Evolutionary conservation across 2,113 vertebrate genomes (phyloP), one percentile per base, ranked within the genome.

Genomic region (Glaucomys volans): DNA sequence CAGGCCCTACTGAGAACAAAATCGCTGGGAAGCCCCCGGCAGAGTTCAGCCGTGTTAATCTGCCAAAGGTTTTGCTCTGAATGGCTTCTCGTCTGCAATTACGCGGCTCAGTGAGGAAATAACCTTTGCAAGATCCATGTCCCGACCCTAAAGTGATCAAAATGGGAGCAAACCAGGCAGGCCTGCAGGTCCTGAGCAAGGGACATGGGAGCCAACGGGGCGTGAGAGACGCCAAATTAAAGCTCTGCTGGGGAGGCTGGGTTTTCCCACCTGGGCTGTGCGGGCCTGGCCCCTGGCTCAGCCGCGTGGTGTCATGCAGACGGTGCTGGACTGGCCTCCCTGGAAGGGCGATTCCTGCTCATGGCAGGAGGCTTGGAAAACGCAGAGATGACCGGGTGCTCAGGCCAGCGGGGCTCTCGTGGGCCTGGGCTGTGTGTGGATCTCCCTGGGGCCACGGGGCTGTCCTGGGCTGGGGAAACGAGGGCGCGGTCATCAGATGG

Each of bases 151-250:
- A 22, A 52, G 64, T 42, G 30, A n/a, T 69, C n/a, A 35, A 47
- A 50, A 24, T 7, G 3, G 59, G 47, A 69, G 94, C 8, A 1
- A 35, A 13, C 18, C 3, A n/a, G 62, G 84, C n/a, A 24, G 69
- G 40, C 47, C 1, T 0, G 1, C 1, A 0, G 37, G 42, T 6
- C 40, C 28, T 13, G 28, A 66, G 32, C 13, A 32, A 14, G 30
- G 30, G 14, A 16, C 42, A 26, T 0, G 14, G 14, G 54, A 40
- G 22, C 52, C 84, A 6, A 0, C 0, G 1, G 74, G 67, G 59
- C 50, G 4, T 1, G 17, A 2, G 2, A 10, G 37, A 6, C 35
- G 20, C 4, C 26, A 2, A 30, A 0, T 1, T 1, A 0, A 1
- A 8, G 62, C 72, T 47, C 24, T n/a, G 6, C 54, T 22, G 4